Base-by-base conservation (phyloP, 2,797 vertebrate species). In the Lagodon rhomboides region DNA sequence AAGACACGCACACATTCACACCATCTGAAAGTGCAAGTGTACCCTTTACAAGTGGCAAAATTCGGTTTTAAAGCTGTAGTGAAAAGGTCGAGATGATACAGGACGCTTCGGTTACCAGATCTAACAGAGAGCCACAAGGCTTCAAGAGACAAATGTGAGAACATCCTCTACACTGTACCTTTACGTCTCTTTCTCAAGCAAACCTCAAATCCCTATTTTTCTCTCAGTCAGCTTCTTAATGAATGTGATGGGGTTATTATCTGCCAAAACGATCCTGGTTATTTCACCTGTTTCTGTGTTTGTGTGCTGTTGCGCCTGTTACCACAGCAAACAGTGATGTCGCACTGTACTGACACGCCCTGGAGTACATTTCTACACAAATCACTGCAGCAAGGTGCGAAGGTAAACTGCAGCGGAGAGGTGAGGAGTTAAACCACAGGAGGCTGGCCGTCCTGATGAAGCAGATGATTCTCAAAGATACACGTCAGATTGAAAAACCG, bases 81-180 rank as follows among this genome's bases (percentile, higher is more conserved):
- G 27, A 20, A 54, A 65, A 18, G 51, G 12, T 59, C 27, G 27
- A 47, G 11, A 59, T 23, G n/a, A n/a, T n/a, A n/a, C 27, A 49
- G 43, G 55, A 66, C 27, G 61, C 55, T 25, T 64, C 64, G 76
- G 73, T 43, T 56, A 72, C 43, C 56, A 41, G 25, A 61, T 25
- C 1, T 12, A 70, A 25, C 44, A 47, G 18, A 38, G 54, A 56
- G 55, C 47, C 61, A 61, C 20, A 27, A 27, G n/a, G 50, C 72
- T 63, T n/a, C 30, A 34, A 34, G 30, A 34, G 30, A 30, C 30
- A 30, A 8, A 34, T 8, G 30, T 34, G 30, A 8, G 30, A 34
- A 34, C 30, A 34, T 34, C 30, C 8, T 1, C 30, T 13, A 51
- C 10, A 53, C 10, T 46, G 18, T 30, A 43, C 18, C 22, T 62